Conservation (phyloP, 23 tunicate species). For the Halocynthia aurantium region DNA sequence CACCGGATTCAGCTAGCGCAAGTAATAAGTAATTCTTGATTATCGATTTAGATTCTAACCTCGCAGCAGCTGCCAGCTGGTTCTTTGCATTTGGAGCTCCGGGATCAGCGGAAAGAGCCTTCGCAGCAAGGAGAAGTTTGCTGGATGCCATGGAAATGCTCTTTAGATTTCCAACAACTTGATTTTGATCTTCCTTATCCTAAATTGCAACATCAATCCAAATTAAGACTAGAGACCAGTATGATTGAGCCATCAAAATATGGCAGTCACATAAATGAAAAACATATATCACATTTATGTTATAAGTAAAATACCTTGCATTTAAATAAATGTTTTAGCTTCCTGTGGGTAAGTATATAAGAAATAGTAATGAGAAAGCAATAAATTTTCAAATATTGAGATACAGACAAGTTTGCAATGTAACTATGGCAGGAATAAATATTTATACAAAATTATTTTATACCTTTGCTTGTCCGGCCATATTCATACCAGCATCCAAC, state of each 20-base stretch:
- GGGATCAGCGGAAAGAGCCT: slow-evolving; percentile 94
- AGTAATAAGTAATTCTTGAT: too few relatives aligned
- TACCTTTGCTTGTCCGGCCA: slow-evolving; percentile 92
- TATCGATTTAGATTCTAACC: slow-evolving; percentile 24
- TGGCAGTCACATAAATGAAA: too few relatives aligned
- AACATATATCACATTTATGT: too few relatives aligned
- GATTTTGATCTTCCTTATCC: slow-evolving; percentile 87
- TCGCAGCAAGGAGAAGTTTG: slow-evolving; percentile 91
- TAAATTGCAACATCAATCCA: background rate
- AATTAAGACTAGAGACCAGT: too few relatives aligned
- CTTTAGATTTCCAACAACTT: slow-evolving; percentile 87
- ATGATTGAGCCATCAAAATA: too few relatives aligned
- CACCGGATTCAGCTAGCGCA: background rate
- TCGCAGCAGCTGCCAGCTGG: slow-evolving; percentile 95
- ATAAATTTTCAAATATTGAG: background rate
- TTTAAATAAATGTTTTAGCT: background rate
- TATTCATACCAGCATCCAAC: slow-evolving; percentile 75
- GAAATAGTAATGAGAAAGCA: background rate
- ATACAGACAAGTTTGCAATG: background rate
- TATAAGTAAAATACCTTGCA: too few relatives aligned
- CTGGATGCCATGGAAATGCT: slow-evolving; percentile 93
- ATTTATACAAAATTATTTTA: background rate
- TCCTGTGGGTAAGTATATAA: background rate
- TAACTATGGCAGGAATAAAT: too few relatives aligned
- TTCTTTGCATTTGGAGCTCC: slow-evolving; percentile 91